These are phyloP conservation scores for Amblyteles armatorius DNA, from an alignment of 2,888 invertebrate genomes.

Conservation along the genomic window DNA sequence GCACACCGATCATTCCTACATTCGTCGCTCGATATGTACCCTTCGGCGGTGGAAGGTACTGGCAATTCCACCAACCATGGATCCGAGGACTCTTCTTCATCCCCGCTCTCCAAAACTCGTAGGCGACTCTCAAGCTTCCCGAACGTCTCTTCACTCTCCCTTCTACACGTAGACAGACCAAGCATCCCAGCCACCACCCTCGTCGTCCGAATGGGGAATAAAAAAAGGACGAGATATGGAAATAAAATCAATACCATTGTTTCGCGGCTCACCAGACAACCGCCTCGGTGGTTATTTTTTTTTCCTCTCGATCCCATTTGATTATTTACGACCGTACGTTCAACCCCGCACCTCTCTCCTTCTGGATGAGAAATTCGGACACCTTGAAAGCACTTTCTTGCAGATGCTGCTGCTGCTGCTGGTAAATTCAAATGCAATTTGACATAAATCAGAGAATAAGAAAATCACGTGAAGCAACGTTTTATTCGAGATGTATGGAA, in stretches of 20 bases:
- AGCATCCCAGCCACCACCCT: constrained; percentile 69
- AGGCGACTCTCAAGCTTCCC: constrained; percentile 47
- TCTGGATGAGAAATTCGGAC: constrained; percentile 55
- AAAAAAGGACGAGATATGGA: constrained; percentile 79
- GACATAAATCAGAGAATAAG: constrained; percentile 60
- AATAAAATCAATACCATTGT: constrained; percentile 84
- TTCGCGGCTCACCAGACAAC: constrained; percentile 79
- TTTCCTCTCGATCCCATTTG: constrained; percentile 21
- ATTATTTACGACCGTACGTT: constrained; percentile 46
- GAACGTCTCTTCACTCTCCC: constrained; percentile 57
- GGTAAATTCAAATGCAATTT: constrained; percentile 67
- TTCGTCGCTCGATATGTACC: constrained; percentile 83
- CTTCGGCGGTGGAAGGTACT: constrained; percentile 71
- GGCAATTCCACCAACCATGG: constrained; percentile 34
- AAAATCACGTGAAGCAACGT: constrained; percentile 44
- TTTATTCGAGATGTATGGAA: constrained; percentile 42
- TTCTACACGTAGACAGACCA: constrained; percentile 51
- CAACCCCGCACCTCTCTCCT: constrained; percentile 50
- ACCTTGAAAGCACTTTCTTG: constrained; percentile 59
- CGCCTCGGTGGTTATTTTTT: constrained; percentile 39
- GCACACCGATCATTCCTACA: constrained; percentile 82
- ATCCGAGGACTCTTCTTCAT: constrained; percentile 51
- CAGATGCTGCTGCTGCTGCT: constrained; percentile 46
- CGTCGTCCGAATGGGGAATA: constrained; percentile 64
- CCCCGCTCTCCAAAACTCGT: constrained; percentile 49